These are phyloP conservation scores for Ennomos fuscantarius DNA, from an alignment of 2,888 invertebrate species.

Conservation along the genomic window DNA sequence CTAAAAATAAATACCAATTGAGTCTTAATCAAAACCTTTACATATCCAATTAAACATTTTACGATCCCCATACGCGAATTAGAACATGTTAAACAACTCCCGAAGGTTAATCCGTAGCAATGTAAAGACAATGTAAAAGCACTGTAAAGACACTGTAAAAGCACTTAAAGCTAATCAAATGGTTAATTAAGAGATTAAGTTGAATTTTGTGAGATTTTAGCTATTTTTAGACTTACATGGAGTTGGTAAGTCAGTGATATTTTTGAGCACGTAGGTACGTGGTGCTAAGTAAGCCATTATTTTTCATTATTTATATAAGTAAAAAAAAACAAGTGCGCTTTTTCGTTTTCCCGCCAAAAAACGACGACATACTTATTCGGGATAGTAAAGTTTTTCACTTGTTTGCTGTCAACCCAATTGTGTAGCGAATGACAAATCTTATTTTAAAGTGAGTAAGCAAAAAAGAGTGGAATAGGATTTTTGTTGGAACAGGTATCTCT, in stretches of 20 bases:
- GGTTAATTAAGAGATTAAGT: slow-evolving; percentile 11
- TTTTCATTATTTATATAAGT: too few relatives aligned
- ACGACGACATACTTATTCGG: too few relatives aligned
- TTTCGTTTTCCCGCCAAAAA: too few relatives aligned
- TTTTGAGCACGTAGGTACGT: background rate
- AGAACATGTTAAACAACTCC: background rate
- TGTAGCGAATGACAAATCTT: too few relatives aligned
- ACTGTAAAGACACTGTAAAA: too few relatives aligned
- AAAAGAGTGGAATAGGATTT: too few relatives aligned
- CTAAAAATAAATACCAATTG: slow-evolving; percentile 2
- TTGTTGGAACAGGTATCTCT: too few relatives aligned
- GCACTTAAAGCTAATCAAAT: slow-evolving; percentile 7
- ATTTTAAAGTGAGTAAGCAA: too few relatives aligned
- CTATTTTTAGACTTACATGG: background rate
- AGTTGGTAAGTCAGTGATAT: background rate
- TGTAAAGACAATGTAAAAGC: background rate
- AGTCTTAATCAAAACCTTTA: background rate
- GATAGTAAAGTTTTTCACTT: too few relatives aligned
- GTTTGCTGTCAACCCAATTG: too few relatives aligned
- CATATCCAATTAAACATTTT: background rate
- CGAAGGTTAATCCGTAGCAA: background rate
- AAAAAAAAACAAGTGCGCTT: too few relatives aligned
- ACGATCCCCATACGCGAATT: slow-evolving; percentile 1
- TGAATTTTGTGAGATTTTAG: background rate
- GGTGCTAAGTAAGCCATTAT: too few relatives aligned